Conservation (phyloP, 2,797 vertebrate species). For the Lepus townsendii region DNA sequence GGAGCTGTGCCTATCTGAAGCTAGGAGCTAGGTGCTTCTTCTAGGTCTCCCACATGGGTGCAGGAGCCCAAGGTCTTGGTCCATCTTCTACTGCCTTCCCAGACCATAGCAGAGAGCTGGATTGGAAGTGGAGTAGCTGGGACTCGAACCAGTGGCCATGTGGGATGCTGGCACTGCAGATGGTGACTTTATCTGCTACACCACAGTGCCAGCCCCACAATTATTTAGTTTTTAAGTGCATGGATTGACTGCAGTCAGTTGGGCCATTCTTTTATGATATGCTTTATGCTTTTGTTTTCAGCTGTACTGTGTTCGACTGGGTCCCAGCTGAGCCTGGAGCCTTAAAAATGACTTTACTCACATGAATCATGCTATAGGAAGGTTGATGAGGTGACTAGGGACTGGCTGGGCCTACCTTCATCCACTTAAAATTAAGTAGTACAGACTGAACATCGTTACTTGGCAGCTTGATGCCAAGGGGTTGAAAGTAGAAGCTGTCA, state of each 20-base stretch:
- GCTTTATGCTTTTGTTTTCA: not conserved
- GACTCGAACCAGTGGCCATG: too few species aligned
- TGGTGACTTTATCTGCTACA: too few species aligned
- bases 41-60: too few species aligned
- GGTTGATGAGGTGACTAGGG: not conserved
- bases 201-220: too few species aligned
- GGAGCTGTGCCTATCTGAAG: too few species aligned
- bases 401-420: not conserved
- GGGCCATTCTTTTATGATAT: conserved; percentile 18
- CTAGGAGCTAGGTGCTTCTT: too few species aligned
- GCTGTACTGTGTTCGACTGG: not conserved
- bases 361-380: not conserved
- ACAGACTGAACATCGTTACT: not conserved
- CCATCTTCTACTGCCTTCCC: too few species aligned
- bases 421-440: not conserved
- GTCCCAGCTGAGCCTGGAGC: not conserved
- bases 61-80: too few species aligned
- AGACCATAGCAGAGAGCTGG: too few species aligned
- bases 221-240: not conserved
- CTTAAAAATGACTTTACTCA: not conserved
- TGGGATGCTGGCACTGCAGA: too few species aligned
- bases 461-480: not conserved
- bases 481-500: not conserved
- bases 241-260: not conserved
- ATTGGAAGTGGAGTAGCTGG: too few species aligned